A percentile compares a stretch with the other conserved stretches of the same genome.
Conservation (phyloP, 2,888 invertebrate species). For the Pegoplata infirma region DNA sequence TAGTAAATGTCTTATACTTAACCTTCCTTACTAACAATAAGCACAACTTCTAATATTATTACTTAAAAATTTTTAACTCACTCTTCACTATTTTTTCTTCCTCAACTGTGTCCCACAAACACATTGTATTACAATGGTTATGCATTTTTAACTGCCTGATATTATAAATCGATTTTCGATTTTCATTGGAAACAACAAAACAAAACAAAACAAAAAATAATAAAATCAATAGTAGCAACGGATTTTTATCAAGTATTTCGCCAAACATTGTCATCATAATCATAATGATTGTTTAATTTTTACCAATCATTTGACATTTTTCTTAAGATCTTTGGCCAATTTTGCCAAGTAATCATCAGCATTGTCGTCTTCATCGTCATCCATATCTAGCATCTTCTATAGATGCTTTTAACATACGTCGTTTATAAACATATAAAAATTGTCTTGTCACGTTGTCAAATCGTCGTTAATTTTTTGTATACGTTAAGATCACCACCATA, state of each 20-base stretch:
- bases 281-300: slow-evolving; percentile 53
- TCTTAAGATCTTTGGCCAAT: slow-evolving; percentile 8
- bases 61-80: background rate
- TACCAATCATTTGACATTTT: slow-evolving; percentile 35
- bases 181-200: slow-evolving; percentile 8
- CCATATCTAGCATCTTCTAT: too few species aligned
- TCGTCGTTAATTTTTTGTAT: slow-evolving; percentile 34
- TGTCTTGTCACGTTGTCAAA: slow-evolving; percentile 62
- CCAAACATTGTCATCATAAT: background rate
- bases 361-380: too few species aligned
- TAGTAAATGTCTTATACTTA: too few species aligned
- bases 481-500: slow-evolving; percentile 38
- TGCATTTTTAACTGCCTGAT: slow-evolving; percentile 35
- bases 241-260: background rate
- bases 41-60: background rate
- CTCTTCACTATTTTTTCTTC: background rate
- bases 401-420: background rate
- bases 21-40: too few species aligned
- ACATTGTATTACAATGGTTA: slow-evolving; percentile 37
- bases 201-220: background rate
- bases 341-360: slow-evolving; percentile 10
- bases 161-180: slow-evolving; percentile 40
- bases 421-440: slow-evolving; percentile 23
- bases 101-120: background rate
- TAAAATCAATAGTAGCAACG: background rate